Conservation (phyloP, 2,888 invertebrate genomes). For the Cosmorhoe ocellata region DNA sequence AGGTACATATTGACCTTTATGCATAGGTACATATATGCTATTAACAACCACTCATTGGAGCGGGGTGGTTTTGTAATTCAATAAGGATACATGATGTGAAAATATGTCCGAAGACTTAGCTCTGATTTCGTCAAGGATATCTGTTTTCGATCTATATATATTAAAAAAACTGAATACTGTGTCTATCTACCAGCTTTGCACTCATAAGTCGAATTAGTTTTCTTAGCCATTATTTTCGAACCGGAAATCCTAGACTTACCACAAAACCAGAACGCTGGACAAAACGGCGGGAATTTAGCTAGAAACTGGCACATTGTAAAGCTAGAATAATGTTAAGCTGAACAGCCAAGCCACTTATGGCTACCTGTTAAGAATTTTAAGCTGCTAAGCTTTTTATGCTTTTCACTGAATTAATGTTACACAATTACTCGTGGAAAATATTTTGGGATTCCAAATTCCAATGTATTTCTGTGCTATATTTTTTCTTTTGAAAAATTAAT, state of each 20-base stretch:
- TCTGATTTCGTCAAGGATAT: no score
- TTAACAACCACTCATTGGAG: no score
- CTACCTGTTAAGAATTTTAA: conserved; percentile 28
- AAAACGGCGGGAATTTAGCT: conserved; percentile 30
- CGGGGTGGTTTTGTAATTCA: no score
- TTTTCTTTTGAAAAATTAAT: no score
- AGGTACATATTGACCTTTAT: no score
- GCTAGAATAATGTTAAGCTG: conserved; percentile 34
- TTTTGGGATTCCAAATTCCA: conserved; percentile 4
- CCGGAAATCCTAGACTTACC: conserved; percentile 30
- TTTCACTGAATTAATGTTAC: conserved; percentile 9
- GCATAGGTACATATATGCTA: no score
- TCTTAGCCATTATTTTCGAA: conserved; percentile 27
- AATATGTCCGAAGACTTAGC: no score
- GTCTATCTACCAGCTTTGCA: neutral
- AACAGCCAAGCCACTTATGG: conserved; percentile 20
- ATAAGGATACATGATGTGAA: no score
- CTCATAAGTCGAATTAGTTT: conserved; percentile 26
- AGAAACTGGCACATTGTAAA: conserved; percentile 25
- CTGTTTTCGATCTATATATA: no score
- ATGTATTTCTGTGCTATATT: no score
- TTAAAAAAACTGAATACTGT: no score
- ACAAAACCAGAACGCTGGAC: conserved; percentile 25
- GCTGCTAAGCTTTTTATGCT: conserved; percentile 21
- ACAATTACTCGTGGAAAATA: neutral